A percentile compares a stretch with the other conserved stretches of the same genome.
Evolutionary conservation across 2,113 vertebrate genomes (phyloP).

Genomic region (Cricetomys ansorgei): DNA sequence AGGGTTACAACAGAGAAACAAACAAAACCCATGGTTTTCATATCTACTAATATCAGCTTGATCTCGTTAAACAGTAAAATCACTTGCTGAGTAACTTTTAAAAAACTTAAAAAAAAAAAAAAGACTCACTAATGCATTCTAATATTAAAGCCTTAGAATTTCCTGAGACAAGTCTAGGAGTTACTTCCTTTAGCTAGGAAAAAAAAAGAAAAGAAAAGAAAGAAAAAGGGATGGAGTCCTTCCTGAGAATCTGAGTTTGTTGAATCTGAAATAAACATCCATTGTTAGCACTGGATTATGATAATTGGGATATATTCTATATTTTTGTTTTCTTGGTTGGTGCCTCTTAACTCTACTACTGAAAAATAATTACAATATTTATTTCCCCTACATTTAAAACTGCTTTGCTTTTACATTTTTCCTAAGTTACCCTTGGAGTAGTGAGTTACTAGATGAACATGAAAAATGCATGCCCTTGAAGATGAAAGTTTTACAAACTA

Average conservation of each 20-base stretch:
- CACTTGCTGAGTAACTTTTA: neutral
- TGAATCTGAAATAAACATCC: slow-evolving; percentile 18
- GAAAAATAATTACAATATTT: neutral
- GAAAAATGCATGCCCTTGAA: neutral
- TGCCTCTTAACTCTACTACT: neutral
- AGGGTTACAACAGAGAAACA: no score
- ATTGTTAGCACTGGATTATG: neutral
- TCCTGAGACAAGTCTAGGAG: slow-evolving; percentile 70
- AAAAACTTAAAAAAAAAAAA: neutral
- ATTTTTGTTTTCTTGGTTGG: slow-evolving; percentile 1
- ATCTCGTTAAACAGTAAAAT: slow-evolving; percentile 66
- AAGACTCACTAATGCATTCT: neutral
- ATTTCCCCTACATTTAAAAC: slow-evolving; percentile 18
- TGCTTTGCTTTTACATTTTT: slow-evolving; percentile 15
- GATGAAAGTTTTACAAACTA: slow-evolving; percentile 17
- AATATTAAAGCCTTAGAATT: slow-evolving; percentile 46
- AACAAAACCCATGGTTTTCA: no score
- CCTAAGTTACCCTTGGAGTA: neutral
- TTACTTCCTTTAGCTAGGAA: neutral
- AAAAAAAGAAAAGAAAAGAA: neutral
- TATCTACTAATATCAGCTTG: neutral
- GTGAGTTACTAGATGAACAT: slow-evolving; percentile 8
- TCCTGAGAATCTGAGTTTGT: neutral
- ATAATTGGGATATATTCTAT: neutral
- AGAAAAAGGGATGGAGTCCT: neutral